A percentile compares a stretch with the other conserved stretches of the same genome.
These are phyloP conservation scores for Caenorhabditis becei DNA, from an alignment of 2,888 invertebrate genomes.

Conservation along the genomic window DNA sequence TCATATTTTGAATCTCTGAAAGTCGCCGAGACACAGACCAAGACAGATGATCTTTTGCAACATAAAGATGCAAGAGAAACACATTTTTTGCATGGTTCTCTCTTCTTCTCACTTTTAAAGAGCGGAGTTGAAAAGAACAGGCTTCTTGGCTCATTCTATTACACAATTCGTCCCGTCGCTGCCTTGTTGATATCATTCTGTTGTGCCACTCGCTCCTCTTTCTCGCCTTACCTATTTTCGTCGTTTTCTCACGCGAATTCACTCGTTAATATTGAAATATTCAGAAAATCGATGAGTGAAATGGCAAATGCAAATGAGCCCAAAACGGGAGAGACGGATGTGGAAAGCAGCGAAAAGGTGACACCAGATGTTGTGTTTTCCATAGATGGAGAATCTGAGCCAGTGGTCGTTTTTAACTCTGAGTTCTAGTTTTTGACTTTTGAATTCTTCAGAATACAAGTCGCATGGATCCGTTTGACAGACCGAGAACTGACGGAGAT, in stretches of 20 bases:
- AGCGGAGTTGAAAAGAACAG: slow-evolving; percentile 24
- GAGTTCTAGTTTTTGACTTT: not conserved
- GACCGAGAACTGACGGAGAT: slow-evolving; percentile 45
- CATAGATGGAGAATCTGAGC: slow-evolving; percentile 19
- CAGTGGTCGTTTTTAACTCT: not conserved
- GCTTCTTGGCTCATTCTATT: slow-evolving; percentile 31
- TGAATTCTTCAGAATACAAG: slow-evolving; percentile 1
- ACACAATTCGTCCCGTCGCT: slow-evolving; percentile 22
- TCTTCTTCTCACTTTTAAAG: slow-evolving; percentile 39
- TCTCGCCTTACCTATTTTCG: not conserved
- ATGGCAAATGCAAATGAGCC: slow-evolving; percentile 14
- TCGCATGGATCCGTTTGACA: slow-evolving; percentile 45
- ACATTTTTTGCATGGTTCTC: slow-evolving; percentile 7
- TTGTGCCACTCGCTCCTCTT: not conserved
- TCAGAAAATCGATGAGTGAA: slow-evolving; percentile 35
- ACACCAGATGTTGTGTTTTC: slow-evolving; percentile 31
- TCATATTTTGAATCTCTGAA: too few relatives aligned
- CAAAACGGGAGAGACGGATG: not conserved
- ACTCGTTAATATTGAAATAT: slow-evolving; percentile 17
- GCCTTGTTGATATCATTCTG: slow-evolving; percentile 41
- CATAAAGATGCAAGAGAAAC: slow-evolving; percentile 3
- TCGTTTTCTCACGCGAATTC: slow-evolving; percentile 2
- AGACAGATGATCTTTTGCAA: too few relatives aligned
- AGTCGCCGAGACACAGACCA: too few relatives aligned
- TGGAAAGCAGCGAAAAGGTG: not conserved